These are phyloP conservation scores for Elymnias hypermnestra DNA, from an alignment of 1,140 invertebrate genomes.

Conservation along the genomic window DNA sequence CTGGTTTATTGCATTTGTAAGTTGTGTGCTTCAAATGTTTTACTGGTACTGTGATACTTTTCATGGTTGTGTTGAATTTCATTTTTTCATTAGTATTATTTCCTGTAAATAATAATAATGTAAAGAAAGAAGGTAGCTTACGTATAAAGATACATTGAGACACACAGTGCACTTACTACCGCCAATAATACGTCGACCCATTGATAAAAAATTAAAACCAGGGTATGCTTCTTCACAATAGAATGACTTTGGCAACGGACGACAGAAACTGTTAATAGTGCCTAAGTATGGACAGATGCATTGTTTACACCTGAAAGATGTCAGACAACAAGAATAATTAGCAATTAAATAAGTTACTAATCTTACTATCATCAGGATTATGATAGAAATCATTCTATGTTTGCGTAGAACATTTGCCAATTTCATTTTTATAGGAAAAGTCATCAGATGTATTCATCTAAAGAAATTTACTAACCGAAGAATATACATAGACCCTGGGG, in stretches of 20 bases:
- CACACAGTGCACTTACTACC: conserved; percentile 14
- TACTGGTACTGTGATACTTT: conserved; percentile 15
- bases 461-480: no score
- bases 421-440: no score
- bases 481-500: no score
- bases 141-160: no score
- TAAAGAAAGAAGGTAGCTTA: no score
- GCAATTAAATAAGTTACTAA: no score
- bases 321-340: conserved; percentile 39
- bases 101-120: conserved; percentile 3
- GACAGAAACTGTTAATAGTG: conserved; percentile 43
- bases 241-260: conserved; percentile 30
- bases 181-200: conserved; percentile 28
- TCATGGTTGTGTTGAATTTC: conserved; percentile 10
- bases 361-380: no score
- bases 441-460: no score
- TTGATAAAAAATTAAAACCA: conserved; percentile 37
- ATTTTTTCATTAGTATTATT: conserved; percentile 1
- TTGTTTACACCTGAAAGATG: conserved; percentile 38
- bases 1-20: conserved; percentile 33
- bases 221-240: conserved; percentile 50
- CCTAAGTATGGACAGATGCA: conserved; percentile 54
- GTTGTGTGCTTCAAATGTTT: conserved; percentile 33
- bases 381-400: no score
- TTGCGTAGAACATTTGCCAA: no score